Evolutionary conservation across 2,113 vertebrate species (phyloP).

Genomic region (Oreochromis spilurus): DNA sequence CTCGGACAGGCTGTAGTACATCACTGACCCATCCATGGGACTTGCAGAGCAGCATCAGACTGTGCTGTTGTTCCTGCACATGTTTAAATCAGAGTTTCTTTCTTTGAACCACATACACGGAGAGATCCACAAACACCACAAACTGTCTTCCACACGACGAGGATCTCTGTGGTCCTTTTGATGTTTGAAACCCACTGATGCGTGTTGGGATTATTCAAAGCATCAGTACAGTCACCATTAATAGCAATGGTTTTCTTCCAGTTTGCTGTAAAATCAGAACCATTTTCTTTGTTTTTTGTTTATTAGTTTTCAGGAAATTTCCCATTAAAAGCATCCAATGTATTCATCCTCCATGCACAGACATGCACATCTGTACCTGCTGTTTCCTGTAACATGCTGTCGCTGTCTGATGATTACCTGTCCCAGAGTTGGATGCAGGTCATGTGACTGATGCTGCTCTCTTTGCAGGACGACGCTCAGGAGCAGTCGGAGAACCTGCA

Average conservation of each 20-base stretch:
- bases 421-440: not conserved
- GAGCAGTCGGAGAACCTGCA: conserved; percentile 77
- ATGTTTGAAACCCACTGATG: not conserved
- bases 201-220: not conserved
- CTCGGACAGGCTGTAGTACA: not conserved
- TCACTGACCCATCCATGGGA: not conserved
- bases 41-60: not conserved
- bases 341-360: not conserved
- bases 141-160: not conserved
- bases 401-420: not conserved
- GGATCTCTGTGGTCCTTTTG: not conserved
- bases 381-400: not conserved
- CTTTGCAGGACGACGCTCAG: not conserved
- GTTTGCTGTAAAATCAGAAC: not conserved
- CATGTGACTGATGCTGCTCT: not conserved
- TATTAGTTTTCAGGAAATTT: not conserved
- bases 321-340: not conserved
- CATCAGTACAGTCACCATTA: not conserved
- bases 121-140: not conserved
- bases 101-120: not conserved
- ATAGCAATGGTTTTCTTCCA: not conserved
- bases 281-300: not conserved
- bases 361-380: not conserved
- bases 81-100: not conserved
- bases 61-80: not conserved